phyloP scores from a whole-genome alignment of 2,113 vertebrate genomes.

The Talpa occidentalis region DNA sequence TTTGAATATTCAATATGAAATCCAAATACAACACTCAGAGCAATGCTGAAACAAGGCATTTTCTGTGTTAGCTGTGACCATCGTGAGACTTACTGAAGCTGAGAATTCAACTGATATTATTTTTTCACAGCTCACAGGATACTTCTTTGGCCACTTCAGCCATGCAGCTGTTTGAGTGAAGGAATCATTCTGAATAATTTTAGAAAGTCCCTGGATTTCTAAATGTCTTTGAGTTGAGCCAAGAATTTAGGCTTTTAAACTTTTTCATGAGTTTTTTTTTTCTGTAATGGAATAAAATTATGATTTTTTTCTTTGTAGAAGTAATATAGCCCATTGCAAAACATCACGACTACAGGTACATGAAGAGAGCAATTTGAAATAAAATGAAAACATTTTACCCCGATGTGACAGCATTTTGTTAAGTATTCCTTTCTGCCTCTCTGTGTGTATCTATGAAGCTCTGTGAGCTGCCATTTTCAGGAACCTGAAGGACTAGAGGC shows the following conservation, averaged over 20 bases:
- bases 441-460: background rate
- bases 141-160: background rate
- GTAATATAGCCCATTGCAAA: background rate
- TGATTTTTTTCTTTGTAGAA: background rate
- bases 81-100: background rate
- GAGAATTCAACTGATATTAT: background rate
- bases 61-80: background rate
- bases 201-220: slow-evolving; percentile 56
- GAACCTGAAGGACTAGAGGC: background rate
- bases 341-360: background rate
- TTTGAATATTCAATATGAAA: background rate
- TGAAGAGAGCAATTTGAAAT: background rate
- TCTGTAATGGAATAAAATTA: background rate
- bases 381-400: background rate
- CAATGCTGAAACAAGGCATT: background rate
- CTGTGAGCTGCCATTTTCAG: background rate
- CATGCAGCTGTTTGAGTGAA: background rate
- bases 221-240: background rate
- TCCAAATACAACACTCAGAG: background rate
- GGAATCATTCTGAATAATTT: slow-evolving; percentile 22
- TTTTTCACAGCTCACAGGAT: background rate
- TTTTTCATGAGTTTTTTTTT: background rate
- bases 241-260: background rate
- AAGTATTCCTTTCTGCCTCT: background rate
- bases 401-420: background rate